Conservation (phyloP, 2,113 vertebrate species). For the Antechinus flavipes region DNA sequence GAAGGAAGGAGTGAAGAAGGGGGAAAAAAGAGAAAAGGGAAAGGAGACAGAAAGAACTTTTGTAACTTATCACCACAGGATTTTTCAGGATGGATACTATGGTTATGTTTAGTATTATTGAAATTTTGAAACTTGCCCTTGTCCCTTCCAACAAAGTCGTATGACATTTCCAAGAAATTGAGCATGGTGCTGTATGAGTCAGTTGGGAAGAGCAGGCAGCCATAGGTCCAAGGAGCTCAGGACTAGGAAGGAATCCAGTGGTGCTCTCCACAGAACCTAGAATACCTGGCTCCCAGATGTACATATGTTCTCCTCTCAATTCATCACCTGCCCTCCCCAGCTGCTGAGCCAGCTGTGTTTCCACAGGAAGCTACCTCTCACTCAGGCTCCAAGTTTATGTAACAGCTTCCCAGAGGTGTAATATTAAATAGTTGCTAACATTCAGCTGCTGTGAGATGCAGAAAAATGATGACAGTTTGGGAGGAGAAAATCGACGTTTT, state of each 20-base stretch:
- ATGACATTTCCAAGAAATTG: neutral
- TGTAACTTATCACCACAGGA: neutral
- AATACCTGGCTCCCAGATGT: neutral
- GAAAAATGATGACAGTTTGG: neutral
- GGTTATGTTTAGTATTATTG: neutral
- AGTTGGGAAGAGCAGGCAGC: neutral
- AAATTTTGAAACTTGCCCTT: neutral
- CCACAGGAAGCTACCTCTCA: slow-evolving; percentile 62
- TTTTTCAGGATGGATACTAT: neutral
- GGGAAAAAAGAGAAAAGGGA: neutral
- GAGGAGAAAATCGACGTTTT: neutral
- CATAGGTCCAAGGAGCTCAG: neutral
- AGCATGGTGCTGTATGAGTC: neutral
- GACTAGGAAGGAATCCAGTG: neutral
- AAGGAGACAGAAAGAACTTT: no score
- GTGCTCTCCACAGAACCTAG: neutral
- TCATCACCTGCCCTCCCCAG: neutral
- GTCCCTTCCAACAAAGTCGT: neutral
- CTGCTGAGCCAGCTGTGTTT: slow-evolving; percentile 51
- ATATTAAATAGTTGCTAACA: slow-evolving; percentile 54
- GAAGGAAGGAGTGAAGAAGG: neutral
- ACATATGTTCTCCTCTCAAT: neutral
- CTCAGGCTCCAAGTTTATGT: slow-evolving; percentile 33
- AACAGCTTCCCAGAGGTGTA: slow-evolving; percentile 28
- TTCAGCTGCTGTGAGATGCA: slow-evolving; percentile 18